Percentiles rank a stretch among this genome's conserved stretches.
Conservation (phyloP, 2,888 invertebrate genomes). For the Sepioteuthis lessoniana region DNA sequence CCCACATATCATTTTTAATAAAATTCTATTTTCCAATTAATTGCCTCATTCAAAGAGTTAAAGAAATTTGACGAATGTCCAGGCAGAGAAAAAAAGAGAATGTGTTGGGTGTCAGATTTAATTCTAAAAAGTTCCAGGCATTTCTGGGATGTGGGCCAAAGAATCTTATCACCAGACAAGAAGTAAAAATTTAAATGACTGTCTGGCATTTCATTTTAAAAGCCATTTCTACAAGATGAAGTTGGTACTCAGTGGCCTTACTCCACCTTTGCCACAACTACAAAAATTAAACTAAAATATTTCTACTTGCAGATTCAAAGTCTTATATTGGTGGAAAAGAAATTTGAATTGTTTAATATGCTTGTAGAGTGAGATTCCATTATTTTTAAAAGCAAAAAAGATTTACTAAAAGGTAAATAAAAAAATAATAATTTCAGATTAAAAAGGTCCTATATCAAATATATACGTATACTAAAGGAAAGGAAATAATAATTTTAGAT, state of each 20-base stretch:
- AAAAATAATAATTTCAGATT: too few species aligned
- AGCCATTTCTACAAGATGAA: not conserved
- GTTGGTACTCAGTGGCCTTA: not conserved
- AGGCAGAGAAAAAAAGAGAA: not conserved
- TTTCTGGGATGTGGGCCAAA: conserved; percentile 12
- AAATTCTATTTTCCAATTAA: too few species aligned
- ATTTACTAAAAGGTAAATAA: too few species aligned
- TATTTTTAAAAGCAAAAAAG: too few species aligned
- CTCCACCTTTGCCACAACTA: not conserved
- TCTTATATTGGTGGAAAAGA: too few species aligned
- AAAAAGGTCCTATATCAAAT: too few species aligned
- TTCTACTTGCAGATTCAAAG: too few species aligned
- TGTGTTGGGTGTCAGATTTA: not conserved
- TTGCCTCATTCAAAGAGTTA: not conserved
- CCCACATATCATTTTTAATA: too few species aligned
- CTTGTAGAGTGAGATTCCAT: too few species aligned
- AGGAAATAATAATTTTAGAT: too few species aligned
- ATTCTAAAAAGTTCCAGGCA: not conserved
- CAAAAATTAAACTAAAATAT: not conserved
- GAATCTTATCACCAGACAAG: not conserved
- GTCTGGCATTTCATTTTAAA: not conserved
- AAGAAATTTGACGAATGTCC: not conserved
- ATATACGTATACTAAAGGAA: too few species aligned
- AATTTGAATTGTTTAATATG: too few species aligned
- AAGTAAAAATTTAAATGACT: not conserved